phyloP scores from a whole-genome alignment of 2,797 vertebrate species.

The Ambastaia sidthimunki region DNA sequence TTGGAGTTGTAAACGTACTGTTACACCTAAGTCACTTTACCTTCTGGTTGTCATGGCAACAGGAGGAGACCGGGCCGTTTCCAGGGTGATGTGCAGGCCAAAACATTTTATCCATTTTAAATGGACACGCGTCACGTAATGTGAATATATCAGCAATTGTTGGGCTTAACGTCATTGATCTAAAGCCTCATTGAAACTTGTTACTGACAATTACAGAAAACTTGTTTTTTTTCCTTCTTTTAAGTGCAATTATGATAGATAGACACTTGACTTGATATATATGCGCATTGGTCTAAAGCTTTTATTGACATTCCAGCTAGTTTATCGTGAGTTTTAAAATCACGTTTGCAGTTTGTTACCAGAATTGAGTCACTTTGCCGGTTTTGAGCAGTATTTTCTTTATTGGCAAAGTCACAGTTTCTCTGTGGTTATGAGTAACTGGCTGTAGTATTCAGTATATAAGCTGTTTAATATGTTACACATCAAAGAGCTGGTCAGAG shows the following conservation, averaged over 20 bases:
- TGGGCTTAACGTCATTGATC: background rate
- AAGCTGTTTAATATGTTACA: background rate
- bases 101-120: slow-evolving; percentile 5
- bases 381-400: background rate
- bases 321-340: slow-evolving; percentile 18
- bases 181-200: background rate
- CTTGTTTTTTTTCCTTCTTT: slow-evolving; percentile 8
- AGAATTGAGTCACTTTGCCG: background rate
- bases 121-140: background rate
- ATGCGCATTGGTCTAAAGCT: background rate
- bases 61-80: background rate
- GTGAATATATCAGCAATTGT: slow-evolving; percentile 12
- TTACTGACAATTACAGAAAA: slow-evolving; percentile 13
- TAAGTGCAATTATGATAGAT: slow-evolving; percentile 35
- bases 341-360: background rate
- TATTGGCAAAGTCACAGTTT: background rate
- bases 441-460: slow-evolving; percentile 12
- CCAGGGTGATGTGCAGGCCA: background rate
- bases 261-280: background rate
- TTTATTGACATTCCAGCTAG: slow-evolving; percentile 51
- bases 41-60: background rate
- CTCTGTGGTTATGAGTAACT: background rate
- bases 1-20: background rate
- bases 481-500: background rate
- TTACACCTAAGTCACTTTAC: background rate